Conservation (phyloP, 2,888 invertebrate species). For the Synergus itoensis region DNA sequence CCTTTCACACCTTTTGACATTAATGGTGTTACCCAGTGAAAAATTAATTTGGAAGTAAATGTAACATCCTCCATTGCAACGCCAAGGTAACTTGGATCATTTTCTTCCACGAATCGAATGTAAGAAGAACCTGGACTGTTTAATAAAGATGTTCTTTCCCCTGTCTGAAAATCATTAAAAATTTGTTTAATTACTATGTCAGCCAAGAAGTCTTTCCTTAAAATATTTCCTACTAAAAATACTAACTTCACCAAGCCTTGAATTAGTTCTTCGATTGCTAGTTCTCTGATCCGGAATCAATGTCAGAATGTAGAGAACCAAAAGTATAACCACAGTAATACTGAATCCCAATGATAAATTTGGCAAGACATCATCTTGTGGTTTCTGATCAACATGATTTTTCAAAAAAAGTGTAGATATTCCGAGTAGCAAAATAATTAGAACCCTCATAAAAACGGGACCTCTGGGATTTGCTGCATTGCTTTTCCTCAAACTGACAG, state of each 20-base stretch:
- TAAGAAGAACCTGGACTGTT: constrained; percentile 79
- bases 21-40: constrained; percentile 93
- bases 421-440: constrained; percentile 84
- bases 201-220: background rate
- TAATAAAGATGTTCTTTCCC: constrained; percentile 82
- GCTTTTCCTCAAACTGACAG: constrained; percentile 83
- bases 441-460: constrained; percentile 83
- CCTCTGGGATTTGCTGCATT: constrained; percentile 86
- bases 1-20: constrained; percentile 89
- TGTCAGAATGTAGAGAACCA: constrained; percentile 85
- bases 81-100: constrained; percentile 86
- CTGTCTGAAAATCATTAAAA: constrained; percentile 75
- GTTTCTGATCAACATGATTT: constrained; percentile 79
- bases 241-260: constrained; percentile 80
- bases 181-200: background rate
- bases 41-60: constrained; percentile 86
- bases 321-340: constrained; percentile 82
- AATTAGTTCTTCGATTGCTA: constrained; percentile 67
- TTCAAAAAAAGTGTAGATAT: constrained; percentile 81
- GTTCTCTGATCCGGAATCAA: constrained; percentile 83
- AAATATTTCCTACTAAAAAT: constrained; percentile 15
- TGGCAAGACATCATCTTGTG: constrained; percentile 68
- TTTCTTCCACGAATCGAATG: constrained; percentile 82
- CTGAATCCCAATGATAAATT: constrained; percentile 81
- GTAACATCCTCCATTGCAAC: constrained; percentile 89